These are phyloP conservation scores for Aphis craccivora DNA, from an alignment of 1,140 invertebrate genomes.

Conservation along the genomic window DNA sequence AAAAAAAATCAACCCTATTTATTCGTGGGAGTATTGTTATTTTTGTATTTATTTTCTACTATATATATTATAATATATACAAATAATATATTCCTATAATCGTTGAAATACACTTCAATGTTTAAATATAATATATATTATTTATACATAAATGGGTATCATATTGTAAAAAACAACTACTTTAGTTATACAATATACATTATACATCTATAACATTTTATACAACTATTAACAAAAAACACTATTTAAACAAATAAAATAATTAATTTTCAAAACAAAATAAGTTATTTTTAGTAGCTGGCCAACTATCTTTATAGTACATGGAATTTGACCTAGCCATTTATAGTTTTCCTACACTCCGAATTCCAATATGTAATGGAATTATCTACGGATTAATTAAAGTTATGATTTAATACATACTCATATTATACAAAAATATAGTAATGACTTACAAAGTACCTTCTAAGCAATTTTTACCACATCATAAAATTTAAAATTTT, in stretches of 20 bases:
- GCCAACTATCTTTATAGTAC: neutral
- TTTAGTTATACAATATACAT: neutral
- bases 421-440: neutral
- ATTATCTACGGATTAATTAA: neutral
- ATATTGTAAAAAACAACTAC: neutral
- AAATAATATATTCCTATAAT: neutral
- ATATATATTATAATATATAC: neutral
- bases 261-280: neutral
- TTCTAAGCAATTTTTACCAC: neutral
- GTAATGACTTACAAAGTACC: neutral
- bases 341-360: neutral
- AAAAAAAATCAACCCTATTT: neutral
- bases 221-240: neutral
- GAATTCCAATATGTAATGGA: neutral
- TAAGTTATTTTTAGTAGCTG: neutral
- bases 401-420: neutral
- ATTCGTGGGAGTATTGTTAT: neutral
- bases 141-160: neutral
- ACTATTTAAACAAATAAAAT: neutral
- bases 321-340: neutral
- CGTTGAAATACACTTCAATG: neutral
- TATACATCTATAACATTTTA: neutral
- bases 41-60: constrained; percentile 22
- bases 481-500: neutral
- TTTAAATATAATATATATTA: neutral